Conservation (phyloP, 2,888 invertebrate genomes). For the Diogma glabrata region DNA sequence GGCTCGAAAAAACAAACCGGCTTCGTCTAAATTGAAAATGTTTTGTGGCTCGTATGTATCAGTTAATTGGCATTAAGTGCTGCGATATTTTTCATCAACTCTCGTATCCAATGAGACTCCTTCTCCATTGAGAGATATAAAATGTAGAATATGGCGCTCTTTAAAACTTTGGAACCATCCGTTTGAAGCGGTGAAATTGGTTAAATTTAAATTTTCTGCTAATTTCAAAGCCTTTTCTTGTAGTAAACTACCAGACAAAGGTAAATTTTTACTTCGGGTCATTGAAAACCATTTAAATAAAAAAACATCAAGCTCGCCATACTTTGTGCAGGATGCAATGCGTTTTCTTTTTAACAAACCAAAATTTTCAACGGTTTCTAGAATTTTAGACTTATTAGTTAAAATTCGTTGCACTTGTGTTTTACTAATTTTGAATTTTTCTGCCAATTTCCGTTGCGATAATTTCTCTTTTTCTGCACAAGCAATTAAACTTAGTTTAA, state of each 20-base stretch:
- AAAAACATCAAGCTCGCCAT: neutral
- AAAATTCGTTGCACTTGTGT: neutral
- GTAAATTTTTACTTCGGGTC: neutral
- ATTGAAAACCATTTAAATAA: constrained; percentile 2
- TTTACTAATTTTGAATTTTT: neutral
- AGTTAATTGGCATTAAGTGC: neutral
- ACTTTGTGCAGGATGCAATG: neutral
- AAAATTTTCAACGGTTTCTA: neutral
- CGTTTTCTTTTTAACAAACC: neutral
- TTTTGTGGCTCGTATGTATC: neutral
- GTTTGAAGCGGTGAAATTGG: neutral
- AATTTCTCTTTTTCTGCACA: neutral
- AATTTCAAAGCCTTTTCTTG: neutral
- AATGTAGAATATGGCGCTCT: too few relatives aligned
- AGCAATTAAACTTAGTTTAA: neutral
- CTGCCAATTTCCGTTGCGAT: neutral
- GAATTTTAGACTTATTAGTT: neutral
- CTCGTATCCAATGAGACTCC: neutral
- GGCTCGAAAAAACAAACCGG: neutral
- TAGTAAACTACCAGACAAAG: constrained; percentile 1
- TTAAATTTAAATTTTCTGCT: neutral
- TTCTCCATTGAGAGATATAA: too few relatives aligned
- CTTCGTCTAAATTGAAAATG: neutral
- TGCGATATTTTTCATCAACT: neutral
- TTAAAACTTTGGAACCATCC: neutral